Evolutionary conservation across 2,113 vertebrate genomes (phyloP).

Genomic region (Motacilla alba): DNA sequence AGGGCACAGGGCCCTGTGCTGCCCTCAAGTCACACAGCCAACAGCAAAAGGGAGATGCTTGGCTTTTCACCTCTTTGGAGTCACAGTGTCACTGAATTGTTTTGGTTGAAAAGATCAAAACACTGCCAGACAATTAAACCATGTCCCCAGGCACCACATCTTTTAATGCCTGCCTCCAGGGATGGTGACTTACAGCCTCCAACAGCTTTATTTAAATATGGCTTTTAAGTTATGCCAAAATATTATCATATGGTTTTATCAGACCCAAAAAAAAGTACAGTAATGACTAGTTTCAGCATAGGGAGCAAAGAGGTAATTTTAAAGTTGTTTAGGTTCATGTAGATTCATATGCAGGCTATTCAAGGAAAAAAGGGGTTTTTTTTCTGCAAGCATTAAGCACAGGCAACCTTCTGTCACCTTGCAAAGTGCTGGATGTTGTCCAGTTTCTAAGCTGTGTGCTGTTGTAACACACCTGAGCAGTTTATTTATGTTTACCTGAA

Average conservation of each 20-base stretch:
- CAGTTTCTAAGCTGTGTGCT: neutral
- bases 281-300: neutral
- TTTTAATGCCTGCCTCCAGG: neutral
- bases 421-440: neutral
- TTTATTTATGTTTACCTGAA: neutral
- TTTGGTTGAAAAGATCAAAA: neutral
- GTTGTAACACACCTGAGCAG: neutral
- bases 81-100: neutral
- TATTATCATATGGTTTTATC: neutral
- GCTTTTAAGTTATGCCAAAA: neutral
- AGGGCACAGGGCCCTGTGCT: neutral
- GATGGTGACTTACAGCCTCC: neutral
- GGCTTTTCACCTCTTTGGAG: neutral
- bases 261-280: neutral
- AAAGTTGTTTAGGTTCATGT: neutral
- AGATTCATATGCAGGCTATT: neutral
- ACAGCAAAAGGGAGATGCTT: neutral
- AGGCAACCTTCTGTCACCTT: neutral
- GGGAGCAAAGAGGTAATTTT: neutral
- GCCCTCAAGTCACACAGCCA: rapidly evolving
- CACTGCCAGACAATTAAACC: neutral
- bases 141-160: neutral
- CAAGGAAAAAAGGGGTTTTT: neutral
- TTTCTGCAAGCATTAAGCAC: neutral
- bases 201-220: neutral